Evolutionary conservation across 2,797 vertebrate species (phyloP), one percentile per base, ranked within the genome.

Genomic region (Leuciscus waleckii): DNA sequence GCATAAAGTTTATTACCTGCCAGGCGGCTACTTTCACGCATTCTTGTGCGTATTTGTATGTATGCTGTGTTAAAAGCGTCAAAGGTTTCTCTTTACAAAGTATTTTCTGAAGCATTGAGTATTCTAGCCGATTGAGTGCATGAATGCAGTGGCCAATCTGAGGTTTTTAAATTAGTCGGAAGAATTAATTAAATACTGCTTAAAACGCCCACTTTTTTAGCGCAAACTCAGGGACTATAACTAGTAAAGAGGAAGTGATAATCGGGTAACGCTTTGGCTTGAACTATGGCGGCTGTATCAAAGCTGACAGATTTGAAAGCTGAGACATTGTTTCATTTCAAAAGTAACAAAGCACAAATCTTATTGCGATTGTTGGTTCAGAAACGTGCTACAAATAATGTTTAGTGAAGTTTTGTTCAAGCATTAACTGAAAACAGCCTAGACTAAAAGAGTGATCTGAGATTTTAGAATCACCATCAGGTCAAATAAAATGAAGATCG

Each of bases 1-100:
- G 75, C 41, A 69, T 58, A 82, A 49, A 67, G 32, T 79, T 81
- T 71, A 58, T 43, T 37, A 83, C 65, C 41, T 86, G 54, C 11
- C 19, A 17, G 14, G 26, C 6, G 1, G 14, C 61, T 65, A 7
- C 14, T 65, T 65, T 32, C 6, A 65, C 1, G 1, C 26, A 32
- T 32, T 65, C 14, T 65, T 1, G 0, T 65, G 26, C 14, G 6
- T 65, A 32, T 65, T 65, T 65, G 2, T 29, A 7, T 65, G 61
- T 29, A 65, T 63, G 5, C 58, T 63, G 58, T 29, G 58, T 63
- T 5, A 63, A 63, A 63, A 63, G 14, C 6, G 2, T 32, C 61
- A 65, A 65, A 65, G 26, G 61, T 65, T 65, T 65, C 61, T 65
- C 26, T 32, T 17, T 65, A 17, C 61, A 63, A 63, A 16, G 26